Evolutionary conservation across 2,797 vertebrate genomes (phyloP).

Genomic region (Catostomus latipinnis): DNA sequence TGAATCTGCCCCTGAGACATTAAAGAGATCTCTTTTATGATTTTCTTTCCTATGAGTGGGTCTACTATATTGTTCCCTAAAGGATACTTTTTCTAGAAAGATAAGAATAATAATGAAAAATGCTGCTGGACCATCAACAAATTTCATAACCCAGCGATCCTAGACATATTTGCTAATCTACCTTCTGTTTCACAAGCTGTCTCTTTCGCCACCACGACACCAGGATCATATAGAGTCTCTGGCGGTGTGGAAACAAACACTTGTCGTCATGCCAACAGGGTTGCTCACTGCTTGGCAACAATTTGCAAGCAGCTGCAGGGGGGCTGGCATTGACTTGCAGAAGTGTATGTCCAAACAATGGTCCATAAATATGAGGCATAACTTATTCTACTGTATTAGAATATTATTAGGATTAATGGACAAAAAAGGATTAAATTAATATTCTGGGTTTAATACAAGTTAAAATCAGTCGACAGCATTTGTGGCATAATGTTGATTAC

Average conservation of each 20-base stretch:
- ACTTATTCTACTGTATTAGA: too few relatives aligned
- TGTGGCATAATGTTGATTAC: too few relatives aligned
- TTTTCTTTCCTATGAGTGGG: too few relatives aligned
- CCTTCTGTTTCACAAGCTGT: constrained; percentile 55
- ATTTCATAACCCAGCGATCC: constrained; percentile 60
- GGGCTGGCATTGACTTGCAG: constrained; percentile 16
- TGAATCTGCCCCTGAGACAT: too few relatives aligned
- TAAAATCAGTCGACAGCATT: too few relatives aligned
- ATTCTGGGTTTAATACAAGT: too few relatives aligned
- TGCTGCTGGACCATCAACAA: constrained; percentile 41
- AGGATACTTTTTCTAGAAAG: neutral
- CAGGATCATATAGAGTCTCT: neutral
- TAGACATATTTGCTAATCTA: constrained; percentile 56
- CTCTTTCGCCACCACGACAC: neutral
- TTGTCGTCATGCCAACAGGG: constrained; percentile 52
- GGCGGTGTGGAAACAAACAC: constrained; percentile 49
- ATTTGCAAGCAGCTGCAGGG: constrained; percentile 45
- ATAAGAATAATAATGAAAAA: constrained; percentile 3
- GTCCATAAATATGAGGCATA: constrained; percentile 7
- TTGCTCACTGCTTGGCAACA: constrained; percentile 33
- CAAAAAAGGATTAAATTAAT: too few relatives aligned
- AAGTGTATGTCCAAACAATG: neutral
- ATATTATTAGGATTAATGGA: too few relatives aligned
- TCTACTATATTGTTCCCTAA: neutral
- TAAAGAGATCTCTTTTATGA: too few relatives aligned